A percentile compares a stretch with the other conserved stretches of the same genome.
Conservation (phyloP, 1,140 invertebrate species). For the Drosophila lacteicornis region DNA sequence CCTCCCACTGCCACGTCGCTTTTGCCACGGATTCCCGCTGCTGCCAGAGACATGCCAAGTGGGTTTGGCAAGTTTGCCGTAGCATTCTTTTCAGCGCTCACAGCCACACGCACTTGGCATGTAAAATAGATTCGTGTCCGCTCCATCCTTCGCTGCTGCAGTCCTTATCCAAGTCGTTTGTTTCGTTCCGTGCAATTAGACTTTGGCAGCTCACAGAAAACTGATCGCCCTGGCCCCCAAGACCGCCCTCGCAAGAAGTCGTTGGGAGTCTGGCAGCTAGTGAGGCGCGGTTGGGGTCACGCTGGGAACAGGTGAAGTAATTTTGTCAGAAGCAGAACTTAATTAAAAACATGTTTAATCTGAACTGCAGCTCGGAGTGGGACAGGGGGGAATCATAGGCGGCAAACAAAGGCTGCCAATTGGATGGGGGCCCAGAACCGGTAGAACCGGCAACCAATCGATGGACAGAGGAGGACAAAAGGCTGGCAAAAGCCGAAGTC, state of each 20-base stretch:
- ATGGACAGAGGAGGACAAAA: slow-evolving; percentile 12
- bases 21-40: slow-evolving; percentile 22
- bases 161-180: slow-evolving; percentile 80
- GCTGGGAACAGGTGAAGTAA: slow-evolving; percentile 10
- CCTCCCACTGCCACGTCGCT: slow-evolving; percentile 12
- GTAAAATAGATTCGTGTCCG: slow-evolving; percentile 53
- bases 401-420: slow-evolving; percentile 23
- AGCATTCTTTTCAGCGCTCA: slow-evolving; percentile 40
- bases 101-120: slow-evolving; percentile 48
- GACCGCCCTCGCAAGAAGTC: slow-evolving; percentile 13
- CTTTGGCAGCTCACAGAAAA: slow-evolving; percentile 66
- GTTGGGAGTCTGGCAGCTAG: slow-evolving; percentile 5
- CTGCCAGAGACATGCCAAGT: slow-evolving; percentile 69
- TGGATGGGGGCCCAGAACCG: background rate
- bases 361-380: slow-evolving; percentile 9
- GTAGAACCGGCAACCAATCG: background rate
- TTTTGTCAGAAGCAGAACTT: slow-evolving; percentile 43
- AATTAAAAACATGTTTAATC: slow-evolving; percentile 61
- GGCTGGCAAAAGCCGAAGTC: slow-evolving; percentile 17
- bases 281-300: slow-evolving; percentile 32
- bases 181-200: slow-evolving; percentile 82
- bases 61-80: slow-evolving; percentile 67
- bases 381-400: slow-evolving; percentile 30
- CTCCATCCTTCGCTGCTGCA: slow-evolving; percentile 26
- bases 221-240: slow-evolving; percentile 56